Conservation (phyloP, 2,113 vertebrate species). For the Coregonus clupeaformis region DNA sequence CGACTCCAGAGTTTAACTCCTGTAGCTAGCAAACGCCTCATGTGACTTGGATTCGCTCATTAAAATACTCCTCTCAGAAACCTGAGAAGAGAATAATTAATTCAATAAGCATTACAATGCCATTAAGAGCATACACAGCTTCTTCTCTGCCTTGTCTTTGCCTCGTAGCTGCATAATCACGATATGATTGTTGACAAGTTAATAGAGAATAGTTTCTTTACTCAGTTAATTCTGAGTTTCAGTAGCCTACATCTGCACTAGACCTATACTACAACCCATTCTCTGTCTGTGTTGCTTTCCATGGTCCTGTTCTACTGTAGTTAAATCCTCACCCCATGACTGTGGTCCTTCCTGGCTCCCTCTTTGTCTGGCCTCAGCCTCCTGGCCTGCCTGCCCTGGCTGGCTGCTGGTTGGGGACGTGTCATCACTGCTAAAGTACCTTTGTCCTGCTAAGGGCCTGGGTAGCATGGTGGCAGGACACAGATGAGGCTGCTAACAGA, state of each 20-base stretch:
- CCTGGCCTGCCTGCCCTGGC: neutral
- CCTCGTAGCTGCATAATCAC: too few relatives aligned
- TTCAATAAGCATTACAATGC: too few relatives aligned
- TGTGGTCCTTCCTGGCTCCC: constrained; percentile 57
- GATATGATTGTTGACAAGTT: too few relatives aligned
- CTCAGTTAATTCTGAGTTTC: too few relatives aligned
- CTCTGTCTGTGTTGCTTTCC: constrained; percentile 17
- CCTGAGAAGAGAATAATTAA: too few relatives aligned
- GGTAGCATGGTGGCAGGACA: constrained; percentile 57
- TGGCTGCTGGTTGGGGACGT: constrained; percentile 44
- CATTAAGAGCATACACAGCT: too few relatives aligned
- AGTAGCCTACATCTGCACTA: neutral
- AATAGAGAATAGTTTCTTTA: too few relatives aligned
- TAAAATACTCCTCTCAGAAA: too few relatives aligned
- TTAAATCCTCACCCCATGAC: constrained; percentile 63
- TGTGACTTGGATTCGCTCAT: too few relatives aligned
- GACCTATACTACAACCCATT: constrained; percentile 31
- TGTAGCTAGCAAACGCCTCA: neutral
- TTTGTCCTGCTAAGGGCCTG: constrained; percentile 63
- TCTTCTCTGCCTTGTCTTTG: too few relatives aligned
- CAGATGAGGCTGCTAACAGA: constrained; percentile 60
- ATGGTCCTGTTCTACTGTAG: constrained; percentile 58
- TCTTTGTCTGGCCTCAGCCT: constrained; percentile 45
- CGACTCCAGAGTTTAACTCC: neutral
- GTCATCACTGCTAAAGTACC: constrained; percentile 69